Evolutionary conservation across 2,113 vertebrate species (phyloP), one percentile per base, ranked within the genome.

Genomic region (Lagenorhynchus albirostris): DNA sequence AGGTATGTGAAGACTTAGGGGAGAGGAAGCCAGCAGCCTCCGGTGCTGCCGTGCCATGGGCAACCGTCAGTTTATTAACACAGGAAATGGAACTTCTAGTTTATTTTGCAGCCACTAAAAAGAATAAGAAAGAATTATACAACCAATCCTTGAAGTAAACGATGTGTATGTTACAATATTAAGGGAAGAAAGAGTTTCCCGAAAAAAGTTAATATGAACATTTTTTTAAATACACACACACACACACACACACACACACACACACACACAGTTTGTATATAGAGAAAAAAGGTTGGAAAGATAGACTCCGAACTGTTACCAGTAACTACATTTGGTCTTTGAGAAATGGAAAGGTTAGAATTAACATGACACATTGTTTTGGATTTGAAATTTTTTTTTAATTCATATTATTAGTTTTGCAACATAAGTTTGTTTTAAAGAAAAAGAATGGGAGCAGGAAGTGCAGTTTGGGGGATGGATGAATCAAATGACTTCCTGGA

Each of bases 11-110:
- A 29, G 25, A 50, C 20, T 3, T 9, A 3, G 65, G 33, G 15
- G 29, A 21, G 25, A 55, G 14, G 15, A 17, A 41, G 20, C 47
- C 50, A 38, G n/a, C 33, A 55, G 67, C 10, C 38, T 80, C n/a
- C 62, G 0, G 3, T 38, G n/a, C 31, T 77, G 71, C 50, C 2
- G 29, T 14, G 8, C 10, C 8, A 0, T 1, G 9, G 55, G 38
- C 2, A 7, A 4, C 63, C 20, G 0, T 47, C 2, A 9, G 55
- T 63, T 38, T 44, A 77, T 68, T 89, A 21, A 21, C 38, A 41
- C 23, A 89, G 21, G 20, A 10, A 65, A 41, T 21, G 36, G n/a
- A 53, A 41, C 55, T 58, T 38, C 44, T 8, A 2, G 92, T 58
- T 84, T 70, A 77, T 29, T 95, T 41, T 71, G 76, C 21, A 41